Percentiles rank a stretch among this genome's conserved stretches.
Evolutionary conservation across 2,113 vertebrate species (phyloP).

Genomic region (Salvelinus alpinus): DNA sequence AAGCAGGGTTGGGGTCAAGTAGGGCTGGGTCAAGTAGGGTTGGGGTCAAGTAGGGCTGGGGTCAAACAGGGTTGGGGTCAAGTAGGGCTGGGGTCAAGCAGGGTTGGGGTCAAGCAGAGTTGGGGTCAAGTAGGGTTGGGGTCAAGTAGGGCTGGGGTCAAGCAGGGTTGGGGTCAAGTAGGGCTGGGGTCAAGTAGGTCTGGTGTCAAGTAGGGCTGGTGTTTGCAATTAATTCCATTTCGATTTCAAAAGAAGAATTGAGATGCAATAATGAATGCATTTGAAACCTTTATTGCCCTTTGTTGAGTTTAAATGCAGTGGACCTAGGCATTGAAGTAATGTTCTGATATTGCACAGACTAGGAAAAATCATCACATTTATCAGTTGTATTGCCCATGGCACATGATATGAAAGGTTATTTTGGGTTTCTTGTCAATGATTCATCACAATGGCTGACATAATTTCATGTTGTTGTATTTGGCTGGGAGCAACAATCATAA

Average conservation of each 20-base stretch:
- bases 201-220: not conserved
- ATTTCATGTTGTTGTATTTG: not conserved
- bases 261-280: too few relatives aligned
- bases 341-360: conserved; percentile 3
- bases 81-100: not conserved
- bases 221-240: not conserved
- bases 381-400: not conserved
- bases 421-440: not conserved
- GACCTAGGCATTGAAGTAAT: not conserved
- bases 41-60: too few relatives aligned
- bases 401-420: not conserved
- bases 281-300: too few relatives aligned
- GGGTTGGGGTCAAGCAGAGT: not conserved
- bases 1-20: not conserved
- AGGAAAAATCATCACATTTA: not conserved
- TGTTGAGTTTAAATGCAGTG: not conserved
- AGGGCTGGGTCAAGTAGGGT: too few relatives aligned
- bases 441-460: not conserved
- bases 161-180: too few relatives aligned
- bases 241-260: not conserved
- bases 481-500: not conserved
- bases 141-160: too few relatives aligned
- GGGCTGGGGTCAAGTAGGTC: too few relatives aligned
- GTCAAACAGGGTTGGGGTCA: too few relatives aligned
- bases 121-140: not conserved